Conservation (phyloP, 2,797 vertebrate genomes). For the Spinus olivaceus region DNA sequence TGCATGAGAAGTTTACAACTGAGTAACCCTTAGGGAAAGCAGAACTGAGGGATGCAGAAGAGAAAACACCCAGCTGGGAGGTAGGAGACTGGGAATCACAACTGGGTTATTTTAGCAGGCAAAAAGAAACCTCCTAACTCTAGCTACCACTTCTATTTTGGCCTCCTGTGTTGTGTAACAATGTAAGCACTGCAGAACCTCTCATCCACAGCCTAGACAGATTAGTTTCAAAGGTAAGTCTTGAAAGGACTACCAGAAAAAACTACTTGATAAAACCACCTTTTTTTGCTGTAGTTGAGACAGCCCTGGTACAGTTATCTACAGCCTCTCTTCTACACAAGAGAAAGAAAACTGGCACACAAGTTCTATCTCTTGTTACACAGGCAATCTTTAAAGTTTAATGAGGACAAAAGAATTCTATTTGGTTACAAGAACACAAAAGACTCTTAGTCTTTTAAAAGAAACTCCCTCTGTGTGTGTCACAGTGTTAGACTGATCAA, state of each 20-base stretch:
- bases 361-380: conserved; percentile 17
- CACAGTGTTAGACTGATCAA: neutral
- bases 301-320: neutral
- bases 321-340: neutral
- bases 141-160: neutral
- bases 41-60: neutral
- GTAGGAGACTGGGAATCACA: neutral
- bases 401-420: conserved; percentile 56
- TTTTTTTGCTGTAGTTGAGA: neutral
- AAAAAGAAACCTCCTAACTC: neutral
- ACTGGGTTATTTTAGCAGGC: neutral
- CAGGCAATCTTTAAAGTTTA: neutral
- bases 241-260: neutral
- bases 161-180: neutral
- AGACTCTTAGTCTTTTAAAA: neutral
- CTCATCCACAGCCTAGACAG: neutral
- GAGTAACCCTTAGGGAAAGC: neutral
- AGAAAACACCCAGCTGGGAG: neutral
- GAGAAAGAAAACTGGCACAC: neutral
- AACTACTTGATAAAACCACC: neutral
- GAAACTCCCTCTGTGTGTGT: neutral
- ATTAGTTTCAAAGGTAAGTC: neutral
- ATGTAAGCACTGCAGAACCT: neutral
- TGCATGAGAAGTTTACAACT: neutral
- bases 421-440: conserved; percentile 41